Evolutionary conservation across 2,113 vertebrate genomes (phyloP).

Genomic region (Talpa occidentalis): DNA sequence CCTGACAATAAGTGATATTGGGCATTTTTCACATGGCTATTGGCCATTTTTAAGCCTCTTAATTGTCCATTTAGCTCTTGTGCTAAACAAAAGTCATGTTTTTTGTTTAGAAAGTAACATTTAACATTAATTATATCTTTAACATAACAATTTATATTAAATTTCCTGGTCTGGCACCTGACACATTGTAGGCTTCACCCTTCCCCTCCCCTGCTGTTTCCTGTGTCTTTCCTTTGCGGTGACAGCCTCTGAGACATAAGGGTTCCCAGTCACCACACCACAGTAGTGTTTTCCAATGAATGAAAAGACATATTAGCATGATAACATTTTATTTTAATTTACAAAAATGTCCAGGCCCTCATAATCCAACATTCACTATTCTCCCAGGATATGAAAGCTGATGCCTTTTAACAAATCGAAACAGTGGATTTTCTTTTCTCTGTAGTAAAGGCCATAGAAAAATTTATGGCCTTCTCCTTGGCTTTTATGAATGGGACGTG

Average conservation of each 20-base stretch:
- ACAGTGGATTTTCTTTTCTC: constrained; percentile 16
- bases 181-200: neutral
- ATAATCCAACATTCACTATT: constrained; percentile 14
- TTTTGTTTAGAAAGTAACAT: neutral
- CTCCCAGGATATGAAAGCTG: constrained; percentile 19
- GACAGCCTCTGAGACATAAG: neutral
- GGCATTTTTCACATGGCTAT: too few relatives aligned
- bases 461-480: constrained; percentile 9
- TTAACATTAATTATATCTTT: constrained; percentile 16
- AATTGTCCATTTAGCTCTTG: too few relatives aligned
- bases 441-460: constrained; percentile 2
- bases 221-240: neutral
- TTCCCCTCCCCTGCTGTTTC: neutral
- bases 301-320: neutral
- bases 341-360: neutral
- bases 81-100: too few relatives aligned
- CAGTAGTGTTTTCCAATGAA: neutral
- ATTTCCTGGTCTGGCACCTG: neutral
- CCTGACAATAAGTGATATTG: too few relatives aligned
- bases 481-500: constrained; percentile 65
- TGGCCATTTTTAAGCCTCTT: too few relatives aligned
- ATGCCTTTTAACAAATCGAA: constrained; percentile 33
- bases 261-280: neutral
- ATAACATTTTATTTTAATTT: constrained; percentile 21
- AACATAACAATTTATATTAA: neutral